These are phyloP conservation scores for Ptychoptera contaminata DNA, from an alignment of 2,888 invertebrate species.

Conservation along the genomic window DNA sequence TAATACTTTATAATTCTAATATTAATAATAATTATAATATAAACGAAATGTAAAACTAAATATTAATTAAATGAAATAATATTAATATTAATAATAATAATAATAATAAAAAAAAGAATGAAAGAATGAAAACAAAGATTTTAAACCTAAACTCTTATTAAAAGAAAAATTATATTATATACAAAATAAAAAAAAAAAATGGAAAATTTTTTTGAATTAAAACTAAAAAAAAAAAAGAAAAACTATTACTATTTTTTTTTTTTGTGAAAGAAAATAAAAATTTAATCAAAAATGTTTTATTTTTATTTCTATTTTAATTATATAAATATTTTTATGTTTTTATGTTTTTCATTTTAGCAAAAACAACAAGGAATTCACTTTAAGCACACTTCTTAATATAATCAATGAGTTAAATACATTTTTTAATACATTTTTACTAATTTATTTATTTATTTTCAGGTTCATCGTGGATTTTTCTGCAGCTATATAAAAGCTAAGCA, in stretches of 20 bases:
- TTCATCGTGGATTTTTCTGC: too few species aligned
- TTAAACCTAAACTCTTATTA: slow-evolving; percentile 5
- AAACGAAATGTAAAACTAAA: too few species aligned
- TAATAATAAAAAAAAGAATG: slow-evolving; percentile 4
- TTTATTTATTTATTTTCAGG: too few species aligned
- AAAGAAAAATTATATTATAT: slow-evolving; percentile 7
- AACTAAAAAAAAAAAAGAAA: slow-evolving; percentile 5
- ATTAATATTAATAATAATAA: slow-evolving; percentile 5
- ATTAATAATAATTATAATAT: too few species aligned
- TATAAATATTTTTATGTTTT: slow-evolving; percentile 9
- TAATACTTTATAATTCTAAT: too few species aligned
- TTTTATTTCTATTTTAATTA: slow-evolving; percentile 15
- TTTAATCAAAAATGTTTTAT: slow-evolving; percentile 12
- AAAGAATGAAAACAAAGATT: slow-evolving; percentile 3
- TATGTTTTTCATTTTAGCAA: background rate
- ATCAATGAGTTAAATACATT: too few species aligned
- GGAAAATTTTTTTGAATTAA: slow-evolving; percentile 6
- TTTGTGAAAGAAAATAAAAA: slow-evolving; percentile 11
- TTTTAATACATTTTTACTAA: too few species aligned
- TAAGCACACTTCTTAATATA: too few species aligned
- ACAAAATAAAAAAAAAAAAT: slow-evolving; percentile 2
- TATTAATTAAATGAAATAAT: background rate
- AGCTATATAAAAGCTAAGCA: too few species aligned
- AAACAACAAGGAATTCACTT: too few species aligned
- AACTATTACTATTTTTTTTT: too few species aligned